A percentile compares a stretch with the other conserved stretches of the same genome.
Conservation (phyloP, 2,113 vertebrate species). For the Semicossyphus pulcher region DNA sequence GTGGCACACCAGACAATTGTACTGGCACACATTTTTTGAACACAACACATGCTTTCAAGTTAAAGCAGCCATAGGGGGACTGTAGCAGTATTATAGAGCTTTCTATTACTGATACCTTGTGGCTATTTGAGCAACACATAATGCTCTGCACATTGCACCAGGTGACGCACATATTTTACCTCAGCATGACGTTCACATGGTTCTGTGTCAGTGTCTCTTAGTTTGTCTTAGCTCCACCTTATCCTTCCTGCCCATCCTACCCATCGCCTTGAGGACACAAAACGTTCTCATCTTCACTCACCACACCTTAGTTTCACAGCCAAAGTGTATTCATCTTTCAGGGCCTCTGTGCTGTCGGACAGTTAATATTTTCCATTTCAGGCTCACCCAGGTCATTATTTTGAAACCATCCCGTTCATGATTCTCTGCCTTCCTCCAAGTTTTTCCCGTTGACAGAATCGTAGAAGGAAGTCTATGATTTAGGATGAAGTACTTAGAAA, state of each 20-base stretch:
- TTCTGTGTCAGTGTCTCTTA: constrained; percentile 1
- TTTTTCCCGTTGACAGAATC: not conserved
- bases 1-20: not conserved
- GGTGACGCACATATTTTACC: constrained; percentile 8
- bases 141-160: not conserved
- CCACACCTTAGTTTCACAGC: constrained; percentile 57
- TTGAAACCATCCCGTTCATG: not conserved
- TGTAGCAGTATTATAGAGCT: not conserved
- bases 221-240: constrained; percentile 56
- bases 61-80: not conserved
- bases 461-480: not conserved
- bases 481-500: not conserved
- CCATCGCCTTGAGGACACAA: constrained; percentile 30
- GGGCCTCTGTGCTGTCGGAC: not conserved
- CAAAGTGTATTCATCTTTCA: constrained; percentile 40
- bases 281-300: constrained; percentile 41
- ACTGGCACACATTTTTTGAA: constrained; percentile 6
- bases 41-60: not conserved
- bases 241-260: constrained; percentile 59
- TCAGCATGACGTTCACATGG: not conserved
- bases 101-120: not conserved
- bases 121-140: not conserved
- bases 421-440: not conserved
- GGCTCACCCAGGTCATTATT: constrained; percentile 26
- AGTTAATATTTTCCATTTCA: constrained; percentile 40